These are phyloP conservation scores for Drosophila niveifrons DNA, from an alignment of 2,888 invertebrate species.

Conservation along the genomic window DNA sequence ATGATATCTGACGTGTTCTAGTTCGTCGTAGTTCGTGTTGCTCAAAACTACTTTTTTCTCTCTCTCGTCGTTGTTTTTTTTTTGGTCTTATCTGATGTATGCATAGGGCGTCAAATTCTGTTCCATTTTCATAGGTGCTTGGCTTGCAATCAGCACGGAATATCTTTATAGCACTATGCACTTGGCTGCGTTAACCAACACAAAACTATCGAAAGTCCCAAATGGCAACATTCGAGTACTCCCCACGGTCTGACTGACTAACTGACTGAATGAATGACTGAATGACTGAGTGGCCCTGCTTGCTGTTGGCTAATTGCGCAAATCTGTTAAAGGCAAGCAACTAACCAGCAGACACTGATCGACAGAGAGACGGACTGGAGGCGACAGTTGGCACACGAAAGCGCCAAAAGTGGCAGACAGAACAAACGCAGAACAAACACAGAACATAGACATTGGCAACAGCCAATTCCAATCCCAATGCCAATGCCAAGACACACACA, in stretches of 20 bases:
- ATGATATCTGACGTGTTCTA: slow-evolving; percentile 7
- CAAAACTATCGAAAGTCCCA: slow-evolving; percentile 49
- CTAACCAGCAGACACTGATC: slow-evolving; percentile 51
- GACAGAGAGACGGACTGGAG: slow-evolving; percentile 27
- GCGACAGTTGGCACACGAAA: slow-evolving; percentile 80
- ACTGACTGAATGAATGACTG: neutral
- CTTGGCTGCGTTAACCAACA: slow-evolving; percentile 45
- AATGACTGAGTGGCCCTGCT: slow-evolving; percentile 13
- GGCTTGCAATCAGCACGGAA: slow-evolving; percentile 49
- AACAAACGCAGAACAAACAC: slow-evolving; percentile 50
- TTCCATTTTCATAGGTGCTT: slow-evolving; percentile 60
- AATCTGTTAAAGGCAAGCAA: slow-evolving; percentile 76
- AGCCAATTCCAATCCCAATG: neutral
- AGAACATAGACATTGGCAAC: slow-evolving; percentile 43
- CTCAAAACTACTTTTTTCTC: neutral
- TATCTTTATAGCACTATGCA: slow-evolving; percentile 71
- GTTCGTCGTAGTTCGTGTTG: neutral
- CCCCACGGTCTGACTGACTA: slow-evolving; percentile 43
- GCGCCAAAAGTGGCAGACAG: slow-evolving; percentile 77
- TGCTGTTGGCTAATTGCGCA: slow-evolving; percentile 73
- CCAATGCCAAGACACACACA: slow-evolving; percentile 9
- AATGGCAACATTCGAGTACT: slow-evolving; percentile 50
- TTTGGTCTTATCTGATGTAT: slow-evolving; percentile 51
- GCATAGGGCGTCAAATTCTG: slow-evolving; percentile 74
- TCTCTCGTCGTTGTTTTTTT: slow-evolving; percentile 18